Base-by-base conservation (phyloP, 2,888 invertebrate genomes). In the Julus scandinavius region DNA sequence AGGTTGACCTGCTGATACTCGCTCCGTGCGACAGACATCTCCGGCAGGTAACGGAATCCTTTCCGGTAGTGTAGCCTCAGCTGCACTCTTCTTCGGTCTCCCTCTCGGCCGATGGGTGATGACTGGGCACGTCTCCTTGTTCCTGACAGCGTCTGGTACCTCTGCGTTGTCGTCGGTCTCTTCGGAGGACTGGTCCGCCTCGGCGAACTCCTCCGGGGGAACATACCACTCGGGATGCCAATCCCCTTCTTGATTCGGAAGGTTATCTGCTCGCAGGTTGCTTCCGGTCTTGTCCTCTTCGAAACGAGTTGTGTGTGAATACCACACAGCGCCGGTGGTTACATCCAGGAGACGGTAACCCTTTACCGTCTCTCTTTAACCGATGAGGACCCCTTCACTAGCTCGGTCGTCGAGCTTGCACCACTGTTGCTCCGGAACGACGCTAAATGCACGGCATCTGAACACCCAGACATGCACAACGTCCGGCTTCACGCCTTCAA, bases 401-500 rank as follows among this genome's bases (percentile, higher is more conserved):
- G 41, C 41, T 6, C 41, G 15, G 2, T 54, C n/a, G n/a, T n/a
- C n/a, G 5, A 84, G n/a, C 20, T 84, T 84, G 11, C 84, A n/a
- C 13, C 84, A 5, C n/a, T 84, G 7, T n/a, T 84, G 11, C 15
- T 84, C 84, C 7, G 84, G n/a, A 84, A 84, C n/a, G 2, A 84
- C 15, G n/a, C 84, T 84, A 41, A 84, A 45, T 6, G 41, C 41
- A 6, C 41, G 41, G n/a, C n/a, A n/a, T n/a, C 41, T 6, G 6
- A 45, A 45, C 41, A 45, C 41, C 2, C 41, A 6, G 6, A 91
- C 15, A 58, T 90, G 88, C 6, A 58, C 17, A n/a, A 90, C 54
- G 17, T 45, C 58, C 5, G 89, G 89, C 49, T 88, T 89, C 45
- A 58, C 63, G 9, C 87, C 88, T 85, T 50, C 80, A 89, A 89